Evolutionary conservation across 2,797 vertebrate species (phyloP).

Genomic region (Chelon labrosus): DNA sequence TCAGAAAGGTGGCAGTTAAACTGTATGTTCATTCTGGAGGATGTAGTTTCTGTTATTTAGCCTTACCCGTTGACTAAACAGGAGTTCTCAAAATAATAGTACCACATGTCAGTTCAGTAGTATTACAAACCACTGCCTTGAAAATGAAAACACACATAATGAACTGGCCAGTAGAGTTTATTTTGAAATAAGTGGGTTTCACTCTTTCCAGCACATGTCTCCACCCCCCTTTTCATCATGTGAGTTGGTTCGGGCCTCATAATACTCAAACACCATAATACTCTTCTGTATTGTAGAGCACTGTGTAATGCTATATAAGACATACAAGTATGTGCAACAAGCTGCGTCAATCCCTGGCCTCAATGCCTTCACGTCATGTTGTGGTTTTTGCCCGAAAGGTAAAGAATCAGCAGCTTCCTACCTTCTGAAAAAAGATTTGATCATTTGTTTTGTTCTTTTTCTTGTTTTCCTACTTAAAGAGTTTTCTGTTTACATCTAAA

Average conservation of each 20-base stretch:
- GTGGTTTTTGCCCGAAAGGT: not conserved
- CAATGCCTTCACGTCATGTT: not conserved
- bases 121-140: too few relatives aligned
- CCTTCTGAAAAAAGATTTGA: not conserved
- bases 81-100: too few relatives aligned
- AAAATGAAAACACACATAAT: too few relatives aligned
- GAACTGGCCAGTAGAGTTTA: too few relatives aligned
- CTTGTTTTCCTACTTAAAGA: not conserved
- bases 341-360: not conserved
- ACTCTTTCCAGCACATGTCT: not conserved
- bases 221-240: not conserved
- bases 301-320: not conserved
- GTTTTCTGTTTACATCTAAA: too few relatives aligned
- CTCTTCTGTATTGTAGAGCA: not conserved
- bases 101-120: too few relatives aligned
- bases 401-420: slow-evolving; percentile 1
- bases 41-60: too few relatives aligned
- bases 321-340: not conserved
- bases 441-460: not conserved
- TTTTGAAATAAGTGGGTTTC: not conserved
- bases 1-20: too few relatives aligned
- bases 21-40: too few relatives aligned
- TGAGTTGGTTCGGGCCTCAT: slow-evolving; percentile 1
- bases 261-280: not conserved
- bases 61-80: too few relatives aligned